Conservation (phyloP, 2,113 vertebrate genomes). For the Zingel zingel region DNA sequence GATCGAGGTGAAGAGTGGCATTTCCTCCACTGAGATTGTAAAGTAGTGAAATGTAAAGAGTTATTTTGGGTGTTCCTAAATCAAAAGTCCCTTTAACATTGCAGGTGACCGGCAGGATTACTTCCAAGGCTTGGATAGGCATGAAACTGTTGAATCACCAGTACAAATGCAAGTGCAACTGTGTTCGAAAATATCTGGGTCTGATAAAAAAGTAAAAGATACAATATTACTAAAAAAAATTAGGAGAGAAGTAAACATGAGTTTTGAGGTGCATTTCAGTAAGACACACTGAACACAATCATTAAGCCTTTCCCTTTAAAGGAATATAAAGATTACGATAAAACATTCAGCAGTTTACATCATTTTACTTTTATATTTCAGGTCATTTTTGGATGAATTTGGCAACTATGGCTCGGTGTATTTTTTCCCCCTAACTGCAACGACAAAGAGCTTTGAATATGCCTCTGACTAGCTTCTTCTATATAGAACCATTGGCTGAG, state of each 20-base stretch:
- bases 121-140: neutral
- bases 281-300: neutral
- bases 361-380: neutral
- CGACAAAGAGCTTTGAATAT: neutral
- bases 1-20: slow-evolving; percentile 9
- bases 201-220: neutral
- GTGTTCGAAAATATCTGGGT: neutral
- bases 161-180: neutral
- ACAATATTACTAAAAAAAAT: neutral
- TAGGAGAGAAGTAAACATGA: neutral
- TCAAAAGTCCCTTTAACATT: slow-evolving; percentile 1
- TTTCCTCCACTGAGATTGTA: neutral
- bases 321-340: neutral
- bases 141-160: neutral
- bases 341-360: neutral
- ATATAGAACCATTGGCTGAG: neutral
- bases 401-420: neutral
- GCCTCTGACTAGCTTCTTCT: neutral
- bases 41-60: neutral
- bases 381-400: neutral
- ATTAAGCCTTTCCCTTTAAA: neutral
- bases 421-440: neutral
- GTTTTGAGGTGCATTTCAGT: neutral
- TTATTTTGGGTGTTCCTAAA: slow-evolving; percentile 10
- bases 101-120: neutral